Evolutionary conservation across 2,888 invertebrate genomes (phyloP), one percentile per base, ranked within the genome.

Genomic region (Tanypteryx hageni): DNA sequence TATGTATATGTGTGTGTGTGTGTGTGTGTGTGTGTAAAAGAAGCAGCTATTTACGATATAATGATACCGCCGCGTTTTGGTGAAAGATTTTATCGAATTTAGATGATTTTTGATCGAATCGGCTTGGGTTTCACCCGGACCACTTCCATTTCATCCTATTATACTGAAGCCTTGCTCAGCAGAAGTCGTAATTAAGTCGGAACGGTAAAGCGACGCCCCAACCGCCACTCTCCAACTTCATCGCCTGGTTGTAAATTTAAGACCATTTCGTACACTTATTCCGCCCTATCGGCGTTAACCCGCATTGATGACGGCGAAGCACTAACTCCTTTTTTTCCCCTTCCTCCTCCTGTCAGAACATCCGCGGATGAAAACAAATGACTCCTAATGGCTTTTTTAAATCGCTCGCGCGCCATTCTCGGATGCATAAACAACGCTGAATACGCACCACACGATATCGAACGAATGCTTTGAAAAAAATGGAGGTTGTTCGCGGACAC

Each of bases 301-400:
- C 4, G 22, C 13, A 76, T 76, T 76, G 76, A 76, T 76, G 76
- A 27, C 22, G 76, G 22, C 76, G 27, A 76, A 27, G 76, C 76
- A 11, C 76, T 44, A 44, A 44, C 44, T 44, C 44, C 44, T 3
- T 44, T 44, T 44, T 44, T 44, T 44, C 44, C 44, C 76, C 4
- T 76, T 10, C 11, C 27, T 76, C 27, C 22, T 76, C 68, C 68
- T n/a, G n/a, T 76, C 68, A 68, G n/a, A 68, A n/a, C 68, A 18
- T 68, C 76, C 22, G 76, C 11, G 76, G 76, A 76, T 5, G 68
- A 68, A 22, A 68, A 61, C 13, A 18, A 61, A 68, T 16, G 68
- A 22, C n/a, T 68, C 68, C 13, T 27, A 76, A 76, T 76, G 76
- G 76, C 22, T 76, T 76, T n/a, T 76, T 76, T 76, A 76, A 76